Conservation (phyloP, 1,140 invertebrate genomes). For the Aphelinus atriplicis region DNA sequence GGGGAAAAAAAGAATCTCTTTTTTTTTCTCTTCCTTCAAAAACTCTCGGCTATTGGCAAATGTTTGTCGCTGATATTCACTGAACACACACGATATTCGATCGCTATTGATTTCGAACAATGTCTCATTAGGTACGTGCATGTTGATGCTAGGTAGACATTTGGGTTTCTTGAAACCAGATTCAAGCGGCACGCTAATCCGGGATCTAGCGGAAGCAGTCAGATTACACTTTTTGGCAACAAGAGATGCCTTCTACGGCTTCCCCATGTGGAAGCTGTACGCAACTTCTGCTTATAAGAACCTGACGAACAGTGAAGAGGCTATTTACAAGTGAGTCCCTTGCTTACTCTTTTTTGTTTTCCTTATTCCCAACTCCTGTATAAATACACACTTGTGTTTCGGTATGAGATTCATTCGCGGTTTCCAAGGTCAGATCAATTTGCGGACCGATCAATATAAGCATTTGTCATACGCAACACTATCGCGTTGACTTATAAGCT, state of each 20-base stretch:
- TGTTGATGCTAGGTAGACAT: slow-evolving; percentile 78
- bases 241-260: slow-evolving; percentile 82
- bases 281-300: slow-evolving; percentile 78
- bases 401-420: too few relatives aligned
- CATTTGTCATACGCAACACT: too few relatives aligned
- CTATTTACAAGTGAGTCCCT: slow-evolving; percentile 74
- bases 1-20: background rate
- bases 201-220: slow-evolving; percentile 73
- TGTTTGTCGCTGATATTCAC: too few relatives aligned
- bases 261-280: slow-evolving; percentile 85
- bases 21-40: slow-evolving; percentile 37
- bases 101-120: too few relatives aligned
- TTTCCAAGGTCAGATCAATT: too few relatives aligned
- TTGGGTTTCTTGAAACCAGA: slow-evolving; percentile 80
- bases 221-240: slow-evolving; percentile 80
- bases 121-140: slow-evolving; percentile 73
- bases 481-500: too few relatives aligned
- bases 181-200: slow-evolving; percentile 60
- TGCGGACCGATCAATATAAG: too few relatives aligned
- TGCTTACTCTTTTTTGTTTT: background rate
- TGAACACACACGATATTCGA: too few relatives aligned
- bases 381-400: too few relatives aligned
- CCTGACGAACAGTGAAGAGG: slow-evolving; percentile 79
- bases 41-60: slow-evolving; percentile 33
- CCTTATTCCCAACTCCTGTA: too few relatives aligned